These are phyloP conservation scores for Megastigmus dorsalis DNA, from an alignment of 2,888 invertebrate species.

Conservation along the genomic window DNA sequence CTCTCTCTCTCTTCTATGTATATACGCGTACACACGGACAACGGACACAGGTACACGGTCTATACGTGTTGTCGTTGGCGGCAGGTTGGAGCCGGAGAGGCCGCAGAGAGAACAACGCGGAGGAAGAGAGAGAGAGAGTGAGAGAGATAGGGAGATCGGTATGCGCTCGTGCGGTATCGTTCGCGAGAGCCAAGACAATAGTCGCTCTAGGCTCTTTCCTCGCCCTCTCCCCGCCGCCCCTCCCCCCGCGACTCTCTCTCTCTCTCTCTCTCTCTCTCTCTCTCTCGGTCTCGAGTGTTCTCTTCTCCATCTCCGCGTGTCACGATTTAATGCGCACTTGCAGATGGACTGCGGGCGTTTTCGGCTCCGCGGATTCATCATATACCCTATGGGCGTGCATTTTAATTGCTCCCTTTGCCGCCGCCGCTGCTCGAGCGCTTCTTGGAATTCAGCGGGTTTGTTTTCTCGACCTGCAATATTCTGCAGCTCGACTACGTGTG, in stretches of 20 bases:
- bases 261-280: not conserved
- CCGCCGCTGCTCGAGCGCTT: too few relatives aligned
- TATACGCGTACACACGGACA: too few relatives aligned
- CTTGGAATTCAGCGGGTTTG: too few relatives aligned
- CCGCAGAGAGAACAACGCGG: too few relatives aligned
- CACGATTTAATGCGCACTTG: slow-evolving; percentile 34
- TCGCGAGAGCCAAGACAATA: slow-evolving; percentile 34
- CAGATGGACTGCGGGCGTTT: slow-evolving; percentile 8
- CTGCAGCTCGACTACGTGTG: too few relatives aligned
- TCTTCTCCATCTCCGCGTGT: slow-evolving; percentile 8
- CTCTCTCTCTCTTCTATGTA: slow-evolving; percentile 1
- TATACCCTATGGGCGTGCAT: not conserved
- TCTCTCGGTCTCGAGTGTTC: too few relatives aligned
- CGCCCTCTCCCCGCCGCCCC: not conserved
- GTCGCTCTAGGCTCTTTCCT: slow-evolving; percentile 26
- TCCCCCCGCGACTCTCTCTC: not conserved
- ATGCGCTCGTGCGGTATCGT: slow-evolving; percentile 47
- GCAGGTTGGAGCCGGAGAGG: too few relatives aligned
- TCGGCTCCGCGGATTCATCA: not conserved
- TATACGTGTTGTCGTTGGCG: slow-evolving; percentile 18
- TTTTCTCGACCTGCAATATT: too few relatives aligned
- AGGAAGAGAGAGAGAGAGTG: not conserved
- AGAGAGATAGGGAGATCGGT: slow-evolving; percentile 50
- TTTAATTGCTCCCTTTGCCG: not conserved
- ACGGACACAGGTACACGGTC: too few relatives aligned